Conservation (phyloP, 1,140 invertebrate species). For the Protaetia brevitarsis region DNA sequence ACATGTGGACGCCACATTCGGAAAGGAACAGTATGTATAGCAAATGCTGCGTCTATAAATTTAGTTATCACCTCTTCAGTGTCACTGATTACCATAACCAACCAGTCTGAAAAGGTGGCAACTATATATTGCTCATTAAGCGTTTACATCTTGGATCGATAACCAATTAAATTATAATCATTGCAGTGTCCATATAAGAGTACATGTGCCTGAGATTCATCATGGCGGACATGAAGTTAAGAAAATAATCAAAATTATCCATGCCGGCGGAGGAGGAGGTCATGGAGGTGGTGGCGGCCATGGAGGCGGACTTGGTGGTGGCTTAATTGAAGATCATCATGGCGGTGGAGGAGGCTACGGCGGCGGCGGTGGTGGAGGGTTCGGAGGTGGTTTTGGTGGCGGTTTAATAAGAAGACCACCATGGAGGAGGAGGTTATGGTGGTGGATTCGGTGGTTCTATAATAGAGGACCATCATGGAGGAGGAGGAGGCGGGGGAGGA, state of each 20-base stretch:
- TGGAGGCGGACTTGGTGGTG: neutral
- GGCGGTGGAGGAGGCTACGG: neutral
- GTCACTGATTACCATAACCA: too few species aligned
- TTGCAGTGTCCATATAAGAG: constrained; percentile 4
- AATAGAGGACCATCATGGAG: neutral
- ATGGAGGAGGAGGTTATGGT: neutral
- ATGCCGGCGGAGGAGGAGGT: neutral
- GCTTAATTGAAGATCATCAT: neutral
- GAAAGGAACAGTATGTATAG: constrained; percentile 1
- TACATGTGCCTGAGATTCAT: neutral
- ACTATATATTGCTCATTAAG: neutral
- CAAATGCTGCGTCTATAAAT: too few species aligned
- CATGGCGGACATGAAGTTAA: neutral
- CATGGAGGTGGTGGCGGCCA: neutral
- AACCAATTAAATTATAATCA: neutral
- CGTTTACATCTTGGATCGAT: too few species aligned
- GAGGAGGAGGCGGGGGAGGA: neutral
- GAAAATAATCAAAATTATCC: neutral
- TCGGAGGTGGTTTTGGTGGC: neutral
- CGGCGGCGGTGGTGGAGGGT: neutral
- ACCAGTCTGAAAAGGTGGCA: too few species aligned
- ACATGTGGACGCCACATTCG: neutral
- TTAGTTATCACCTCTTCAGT: too few species aligned
- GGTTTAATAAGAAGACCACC: neutral
- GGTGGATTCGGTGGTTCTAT: too few species aligned